phyloP scores from a whole-genome alignment of 2,113 vertebrate species.

The Psophia crepitans region DNA sequence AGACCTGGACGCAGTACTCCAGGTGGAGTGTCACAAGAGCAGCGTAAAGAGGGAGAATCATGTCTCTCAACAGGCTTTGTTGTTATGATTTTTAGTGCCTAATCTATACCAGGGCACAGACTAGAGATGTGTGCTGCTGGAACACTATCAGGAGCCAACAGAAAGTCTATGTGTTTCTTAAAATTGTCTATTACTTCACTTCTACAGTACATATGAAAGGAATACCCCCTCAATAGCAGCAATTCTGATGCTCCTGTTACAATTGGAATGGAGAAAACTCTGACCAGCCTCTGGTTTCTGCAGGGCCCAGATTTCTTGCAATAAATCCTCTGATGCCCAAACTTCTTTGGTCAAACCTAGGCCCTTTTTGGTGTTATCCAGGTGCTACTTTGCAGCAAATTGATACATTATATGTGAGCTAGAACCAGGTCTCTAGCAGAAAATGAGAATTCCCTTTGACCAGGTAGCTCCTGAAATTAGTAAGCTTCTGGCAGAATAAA shows the following conservation, averaged over 20 bases:
- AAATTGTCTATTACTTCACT: neutral
- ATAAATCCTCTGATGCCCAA: neutral
- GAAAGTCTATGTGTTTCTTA: neutral
- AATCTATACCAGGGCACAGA: neutral
- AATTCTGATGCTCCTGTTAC: neutral
- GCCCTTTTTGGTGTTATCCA: neutral
- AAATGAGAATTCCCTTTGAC: neutral
- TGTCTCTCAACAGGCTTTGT: accelerated
- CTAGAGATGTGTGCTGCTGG: neutral
- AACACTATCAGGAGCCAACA: neutral
- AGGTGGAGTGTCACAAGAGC: no score
- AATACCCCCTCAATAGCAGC: neutral
- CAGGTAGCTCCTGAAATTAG: neutral
- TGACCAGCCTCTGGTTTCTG: neutral
- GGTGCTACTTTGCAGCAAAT: neutral
- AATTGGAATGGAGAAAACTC: neutral
- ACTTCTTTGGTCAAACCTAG: neutral
- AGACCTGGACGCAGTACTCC: no score
- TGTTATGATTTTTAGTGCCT: neutral
- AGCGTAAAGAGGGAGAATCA: no score
- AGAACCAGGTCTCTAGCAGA: neutral
- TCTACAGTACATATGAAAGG: neutral
- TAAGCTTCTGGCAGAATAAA: neutral
- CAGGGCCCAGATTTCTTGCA: neutral
- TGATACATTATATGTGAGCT: accelerated